Base-by-base conservation (phyloP, 2,113 vertebrate species). In the Centropus bengalensis region DNA sequence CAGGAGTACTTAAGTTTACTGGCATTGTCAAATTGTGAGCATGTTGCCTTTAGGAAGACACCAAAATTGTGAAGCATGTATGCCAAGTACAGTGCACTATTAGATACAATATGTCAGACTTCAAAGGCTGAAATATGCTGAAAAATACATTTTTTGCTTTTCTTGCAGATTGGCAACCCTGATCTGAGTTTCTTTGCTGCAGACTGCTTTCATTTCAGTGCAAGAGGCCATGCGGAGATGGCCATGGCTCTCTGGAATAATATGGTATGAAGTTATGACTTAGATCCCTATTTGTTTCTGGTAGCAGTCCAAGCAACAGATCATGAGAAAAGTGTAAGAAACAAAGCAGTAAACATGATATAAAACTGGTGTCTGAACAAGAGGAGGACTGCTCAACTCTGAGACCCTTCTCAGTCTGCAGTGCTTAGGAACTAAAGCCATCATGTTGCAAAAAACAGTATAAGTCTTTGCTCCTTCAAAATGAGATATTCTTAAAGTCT, bases 151-250 rank as follows among this genome's bases (percentile, higher is more conserved):
- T 74, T 94, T 92, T 92, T 68, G 47, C 32, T 97, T 94, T 83
- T 90, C 55, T 91, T 24, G 20, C 97, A 99, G 99, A 97, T 93
- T 1, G 95, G 97, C 56, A 86, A 32, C 38, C 96, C 97, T 40
- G 98, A 99, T 82, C n/a, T 96, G 89, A 98, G 96, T 71, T 99
- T 98, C 98, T 99, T 99, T 96, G 98, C 99, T 5, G 91, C 95
- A 73, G 99, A 99, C 96, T 99, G 99, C 96, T 98, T 99, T 95
- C 98, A 99, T 97, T 99, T 99, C 97, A 98, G 97, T 67, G 98
- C 97, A 42, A 98, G 97, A 12, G 98, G 98, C 22, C 98, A 99
- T 1, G 98, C 99, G 4, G 98, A 98, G 96, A 98, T 99, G 99
- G 99, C 99, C 76, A 91, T 95, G 12, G 98, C 98, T 11, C 97